Evolutionary conservation across 2,797 vertebrate species (phyloP), one percentile per base, ranked within the genome.

Genomic region (Bradypus variegatus): DNA sequence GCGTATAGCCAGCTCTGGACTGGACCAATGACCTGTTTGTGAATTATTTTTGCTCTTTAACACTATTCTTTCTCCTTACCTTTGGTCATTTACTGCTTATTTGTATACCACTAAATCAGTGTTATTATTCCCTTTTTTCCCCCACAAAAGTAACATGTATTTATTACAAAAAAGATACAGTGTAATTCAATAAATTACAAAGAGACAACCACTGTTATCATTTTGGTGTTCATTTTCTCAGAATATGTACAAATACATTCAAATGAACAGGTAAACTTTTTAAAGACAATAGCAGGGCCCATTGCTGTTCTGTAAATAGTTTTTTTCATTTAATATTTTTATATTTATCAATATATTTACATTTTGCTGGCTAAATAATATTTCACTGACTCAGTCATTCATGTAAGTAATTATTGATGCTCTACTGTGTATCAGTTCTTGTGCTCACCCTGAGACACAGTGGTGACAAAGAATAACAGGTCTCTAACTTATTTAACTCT

Each of bases 111-210:
- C 31, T 60, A 48, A 72, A 62, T 48, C 6, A 72, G 6, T 55
- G 5, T 82, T 23, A 36, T 18, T 69, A 73, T 33, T 86, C 14
- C 13, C 16, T 62, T 82, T 70, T 18, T 86, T 29, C 82, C 93
- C 16, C 58, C 70, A 64, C 81, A 27, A 86, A 93, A 50, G 14
- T 65, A n/a, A 27, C 50, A 69, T 6, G 31, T 83, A n/a, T 14
- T 60, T 72, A 36, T 65, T 70, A 23, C 31, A 90, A 70, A 91
- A 91, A 88, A 72, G 76, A 69, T 55, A 62, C 14, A 82, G 41
- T 75, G 60, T 90, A 89, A 90, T 81, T 72, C n/a, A 93, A 27
- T 85, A 88, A 85, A 65, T 89, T 72, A 50, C 31, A 84, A 73
- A 78, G 14, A 36, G 16, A 53, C 10, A 87, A 65, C 48, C 9